phyloP scores from a whole-genome alignment of 2,797 vertebrate species.

The Poecilia gillii region DNA sequence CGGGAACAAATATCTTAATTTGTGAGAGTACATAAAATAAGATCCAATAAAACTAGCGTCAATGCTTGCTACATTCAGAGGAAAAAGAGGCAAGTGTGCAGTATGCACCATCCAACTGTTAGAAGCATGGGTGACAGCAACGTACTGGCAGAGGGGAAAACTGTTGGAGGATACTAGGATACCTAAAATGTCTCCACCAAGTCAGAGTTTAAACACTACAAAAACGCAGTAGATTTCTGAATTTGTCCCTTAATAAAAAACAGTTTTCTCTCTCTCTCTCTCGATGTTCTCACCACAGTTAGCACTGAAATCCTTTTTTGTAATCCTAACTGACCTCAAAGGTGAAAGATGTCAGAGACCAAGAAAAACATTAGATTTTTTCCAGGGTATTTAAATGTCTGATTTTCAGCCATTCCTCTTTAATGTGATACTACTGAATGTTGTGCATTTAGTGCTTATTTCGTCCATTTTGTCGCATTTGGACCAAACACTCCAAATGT shows the following conservation, averaged over 20 bases:
- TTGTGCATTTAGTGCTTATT: neutral
- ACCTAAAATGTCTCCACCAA: neutral
- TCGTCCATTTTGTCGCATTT: neutral
- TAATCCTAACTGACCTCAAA: neutral
- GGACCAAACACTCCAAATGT: neutral
- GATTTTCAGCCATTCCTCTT: neutral
- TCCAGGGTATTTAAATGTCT: neutral
- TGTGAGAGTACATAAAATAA: neutral
- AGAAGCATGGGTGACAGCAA: neutral
- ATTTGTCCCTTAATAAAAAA: neutral
- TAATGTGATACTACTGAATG: neutral
- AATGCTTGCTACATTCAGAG: neutral
- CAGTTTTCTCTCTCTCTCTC: neutral
- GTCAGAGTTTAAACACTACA: neutral
- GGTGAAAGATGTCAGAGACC: neutral
- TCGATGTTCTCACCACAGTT: neutral
- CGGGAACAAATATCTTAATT: neutral
- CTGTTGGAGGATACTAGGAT: neutral
- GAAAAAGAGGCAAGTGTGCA: neutral
- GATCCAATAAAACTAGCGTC: neutral
- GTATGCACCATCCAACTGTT: neutral
- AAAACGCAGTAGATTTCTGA: neutral
- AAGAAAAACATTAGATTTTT: neutral
- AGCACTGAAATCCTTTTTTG: neutral
- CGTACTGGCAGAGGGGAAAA: neutral